Percentiles rank a stretch among this genome's conserved stretches.
Conservation (phyloP, 2,113 vertebrate genomes). For the Tympanuchus pallidicinctus region DNA sequence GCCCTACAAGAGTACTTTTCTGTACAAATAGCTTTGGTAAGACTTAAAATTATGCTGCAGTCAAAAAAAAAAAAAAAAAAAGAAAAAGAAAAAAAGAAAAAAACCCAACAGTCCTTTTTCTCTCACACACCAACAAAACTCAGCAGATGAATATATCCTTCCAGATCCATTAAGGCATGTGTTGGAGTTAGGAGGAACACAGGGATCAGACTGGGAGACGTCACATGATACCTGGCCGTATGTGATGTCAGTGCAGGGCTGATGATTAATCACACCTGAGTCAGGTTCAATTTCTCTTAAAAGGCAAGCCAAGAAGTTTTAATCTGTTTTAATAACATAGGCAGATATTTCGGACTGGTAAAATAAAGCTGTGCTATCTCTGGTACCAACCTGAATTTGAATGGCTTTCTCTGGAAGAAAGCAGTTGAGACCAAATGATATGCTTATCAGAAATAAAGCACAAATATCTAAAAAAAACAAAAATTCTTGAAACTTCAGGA, state of each 20-base stretch:
- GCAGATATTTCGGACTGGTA: neutral
- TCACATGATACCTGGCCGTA: neutral
- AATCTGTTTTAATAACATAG: neutral
- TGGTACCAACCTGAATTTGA: neutral
- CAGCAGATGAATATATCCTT: neutral
- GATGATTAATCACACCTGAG: neutral
- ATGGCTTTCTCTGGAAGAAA: neutral
- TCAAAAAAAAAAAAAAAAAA: neutral
- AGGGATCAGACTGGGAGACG: neutral
- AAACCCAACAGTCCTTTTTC: neutral
- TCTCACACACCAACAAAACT: neutral
- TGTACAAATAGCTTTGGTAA: neutral
- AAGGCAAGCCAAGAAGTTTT: constrained; percentile 7
- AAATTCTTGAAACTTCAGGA: neutral
- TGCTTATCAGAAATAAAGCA: neutral
- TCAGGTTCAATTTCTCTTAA: neutral
- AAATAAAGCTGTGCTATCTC: neutral
- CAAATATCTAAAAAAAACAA: neutral
- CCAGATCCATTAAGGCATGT: neutral
- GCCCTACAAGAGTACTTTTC: neutral
- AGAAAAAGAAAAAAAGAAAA: neutral
- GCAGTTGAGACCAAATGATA: neutral
- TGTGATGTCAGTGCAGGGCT: neutral
- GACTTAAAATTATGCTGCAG: neutral
- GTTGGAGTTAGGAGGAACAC: neutral